A percentile compares a stretch with the other conserved stretches of the same genome.
Evolutionary conservation across 2,113 vertebrate species (phyloP).

Genomic region (Ahaetulla prasina): DNA sequence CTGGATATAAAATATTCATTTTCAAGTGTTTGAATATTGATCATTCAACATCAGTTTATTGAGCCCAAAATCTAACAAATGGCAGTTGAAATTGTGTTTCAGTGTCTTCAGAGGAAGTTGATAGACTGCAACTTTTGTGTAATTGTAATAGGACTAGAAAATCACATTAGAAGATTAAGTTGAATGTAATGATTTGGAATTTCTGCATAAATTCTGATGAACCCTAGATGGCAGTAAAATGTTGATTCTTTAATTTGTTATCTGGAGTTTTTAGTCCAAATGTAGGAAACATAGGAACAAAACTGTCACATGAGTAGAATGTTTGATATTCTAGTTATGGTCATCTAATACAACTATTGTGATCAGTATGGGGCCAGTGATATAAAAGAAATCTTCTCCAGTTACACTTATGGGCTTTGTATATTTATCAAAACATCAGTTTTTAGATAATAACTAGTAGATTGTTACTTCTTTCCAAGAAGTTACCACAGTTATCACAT

Average conservation of each 20-base stretch:
- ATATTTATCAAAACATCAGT: background rate
- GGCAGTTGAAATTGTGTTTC: background rate
- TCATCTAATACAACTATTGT: background rate
- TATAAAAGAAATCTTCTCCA: background rate
- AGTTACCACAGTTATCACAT: background rate
- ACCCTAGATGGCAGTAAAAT: background rate
- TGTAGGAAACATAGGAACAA: background rate
- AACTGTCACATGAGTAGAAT: background rate
- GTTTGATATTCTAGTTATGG: background rate
- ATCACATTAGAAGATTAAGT: background rate
- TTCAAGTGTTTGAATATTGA: background rate
- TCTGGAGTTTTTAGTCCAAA: background rate
- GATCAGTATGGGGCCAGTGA: background rate
- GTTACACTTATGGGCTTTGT: background rate
- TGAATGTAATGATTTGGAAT: background rate
- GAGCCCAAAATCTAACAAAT: background rate
- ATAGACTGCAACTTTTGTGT: background rate
- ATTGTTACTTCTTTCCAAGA: background rate
- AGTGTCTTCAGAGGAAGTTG: background rate
- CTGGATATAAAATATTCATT: background rate
- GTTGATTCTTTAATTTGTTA: background rate
- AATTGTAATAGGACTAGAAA: background rate
- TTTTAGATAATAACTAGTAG: background rate
- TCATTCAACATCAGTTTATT: background rate
- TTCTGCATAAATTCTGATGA: background rate